phyloP scores from a whole-genome alignment of 2,113 vertebrate species.

The Catharus fuscescens region DNA sequence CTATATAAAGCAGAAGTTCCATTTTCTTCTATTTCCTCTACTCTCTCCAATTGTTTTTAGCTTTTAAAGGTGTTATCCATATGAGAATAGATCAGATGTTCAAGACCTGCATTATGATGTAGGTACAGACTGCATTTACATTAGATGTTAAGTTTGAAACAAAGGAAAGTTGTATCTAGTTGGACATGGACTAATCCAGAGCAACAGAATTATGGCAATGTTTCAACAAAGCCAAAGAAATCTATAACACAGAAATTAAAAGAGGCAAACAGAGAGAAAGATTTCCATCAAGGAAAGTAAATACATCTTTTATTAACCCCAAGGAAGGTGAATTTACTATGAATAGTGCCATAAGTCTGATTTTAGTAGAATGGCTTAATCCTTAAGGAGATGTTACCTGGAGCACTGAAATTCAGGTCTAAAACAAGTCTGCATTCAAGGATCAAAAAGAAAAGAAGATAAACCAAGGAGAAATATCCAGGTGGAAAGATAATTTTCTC shows the following conservation, averaged over 20 bases:
- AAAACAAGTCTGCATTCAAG: neutral
- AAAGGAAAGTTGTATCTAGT: neutral
- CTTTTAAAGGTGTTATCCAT: neutral
- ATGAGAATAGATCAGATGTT: neutral
- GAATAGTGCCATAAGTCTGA: neutral
- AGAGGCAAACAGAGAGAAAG: neutral
- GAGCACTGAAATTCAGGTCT: neutral
- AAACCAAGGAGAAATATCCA: neutral
- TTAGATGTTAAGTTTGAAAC: neutral
- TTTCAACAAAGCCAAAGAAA: neutral
- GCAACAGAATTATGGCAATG: neutral
- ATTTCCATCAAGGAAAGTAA: neutral
- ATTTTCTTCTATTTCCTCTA: neutral
- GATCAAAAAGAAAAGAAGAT: neutral
- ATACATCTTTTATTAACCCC: neutral
- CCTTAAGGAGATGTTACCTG: neutral
- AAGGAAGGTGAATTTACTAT: neutral
- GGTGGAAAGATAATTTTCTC: neutral
- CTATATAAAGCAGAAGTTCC: neutral
- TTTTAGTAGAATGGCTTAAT: neutral
- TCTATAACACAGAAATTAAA: neutral
- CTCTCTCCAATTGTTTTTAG: neutral
- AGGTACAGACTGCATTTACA: neutral
- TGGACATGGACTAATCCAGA: neutral
- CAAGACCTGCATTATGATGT: neutral